These are phyloP conservation scores for Uromys caudimaculatus DNA, from an alignment of 2,797 vertebrate species.

Conservation along the genomic window DNA sequence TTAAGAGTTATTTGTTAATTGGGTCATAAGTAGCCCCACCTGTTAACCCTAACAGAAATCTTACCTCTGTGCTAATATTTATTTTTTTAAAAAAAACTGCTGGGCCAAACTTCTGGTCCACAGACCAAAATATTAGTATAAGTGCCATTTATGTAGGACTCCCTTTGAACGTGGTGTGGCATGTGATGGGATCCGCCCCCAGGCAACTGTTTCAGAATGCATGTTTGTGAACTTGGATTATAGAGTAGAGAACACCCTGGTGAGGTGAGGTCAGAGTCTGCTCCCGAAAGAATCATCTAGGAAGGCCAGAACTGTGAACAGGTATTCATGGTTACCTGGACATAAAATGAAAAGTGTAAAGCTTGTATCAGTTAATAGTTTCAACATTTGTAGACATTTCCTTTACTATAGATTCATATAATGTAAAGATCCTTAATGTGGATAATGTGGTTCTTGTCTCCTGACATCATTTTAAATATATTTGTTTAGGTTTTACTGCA, in stretches of 20 bases:
- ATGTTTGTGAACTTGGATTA: slow-evolving; percentile 71
- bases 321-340: slow-evolving; percentile 72
- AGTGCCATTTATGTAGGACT: slow-evolving; percentile 59
- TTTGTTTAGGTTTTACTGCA: slow-evolving; percentile 96
- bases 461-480: slow-evolving; percentile 85
- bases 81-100: slow-evolving; percentile 79
- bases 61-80: slow-evolving; percentile 68
- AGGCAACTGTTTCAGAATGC: slow-evolving; percentile 78
- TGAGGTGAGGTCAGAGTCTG: slow-evolving; percentile 71
- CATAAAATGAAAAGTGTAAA: slow-evolving; percentile 68
- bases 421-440: slow-evolving; percentile 65
- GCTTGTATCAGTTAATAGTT: slow-evolving; percentile 50
- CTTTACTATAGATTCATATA: slow-evolving; percentile 58
- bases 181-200: slow-evolving; percentile 71
- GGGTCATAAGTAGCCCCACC: slow-evolving; percentile 75
- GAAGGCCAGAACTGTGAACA: slow-evolving; percentile 66
- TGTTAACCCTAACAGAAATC: slow-evolving; percentile 72
- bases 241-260: slow-evolving; percentile 52
- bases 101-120: slow-evolving; percentile 79
- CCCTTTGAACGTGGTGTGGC: slow-evolving; percentile 72
- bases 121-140: slow-evolving; percentile 68
- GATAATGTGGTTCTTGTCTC: slow-evolving; percentile 53
- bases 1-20: slow-evolving; percentile 72
- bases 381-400: slow-evolving; percentile 68
- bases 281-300: slow-evolving; percentile 64